These are phyloP conservation scores for Poecile atricapillus DNA, from an alignment of 2,113 vertebrate genomes.

Conservation along the genomic window DNA sequence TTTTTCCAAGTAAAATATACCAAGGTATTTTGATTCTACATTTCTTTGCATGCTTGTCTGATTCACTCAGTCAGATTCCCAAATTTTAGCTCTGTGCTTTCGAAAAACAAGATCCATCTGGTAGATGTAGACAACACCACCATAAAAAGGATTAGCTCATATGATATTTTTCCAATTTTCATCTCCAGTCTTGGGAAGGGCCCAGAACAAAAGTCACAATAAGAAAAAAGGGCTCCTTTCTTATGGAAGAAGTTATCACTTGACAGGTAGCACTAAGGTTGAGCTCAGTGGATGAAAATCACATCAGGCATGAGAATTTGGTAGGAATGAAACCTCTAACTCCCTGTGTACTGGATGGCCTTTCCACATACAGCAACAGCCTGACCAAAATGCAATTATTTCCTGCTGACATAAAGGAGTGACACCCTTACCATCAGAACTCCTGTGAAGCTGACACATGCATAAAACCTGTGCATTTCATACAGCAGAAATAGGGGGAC, in stretches of 20 bases:
- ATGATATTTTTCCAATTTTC: not conserved
- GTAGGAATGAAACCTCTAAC: not conserved
- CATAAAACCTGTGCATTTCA: not conserved
- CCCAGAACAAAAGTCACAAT: not conserved
- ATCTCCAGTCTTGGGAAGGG: not conserved
- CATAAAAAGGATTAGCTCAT: not conserved
- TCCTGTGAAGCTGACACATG: not conserved
- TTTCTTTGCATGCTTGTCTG: not conserved
- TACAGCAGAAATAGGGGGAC: fast-evolving
- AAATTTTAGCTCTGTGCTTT: not conserved
- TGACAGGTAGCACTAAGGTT: not conserved
- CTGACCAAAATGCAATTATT: not conserved
- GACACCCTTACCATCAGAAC: not conserved
- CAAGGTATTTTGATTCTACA: not conserved
- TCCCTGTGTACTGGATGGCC: fast-evolving
- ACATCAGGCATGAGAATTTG: not conserved
- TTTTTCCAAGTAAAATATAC: not conserved
- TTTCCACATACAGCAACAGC: not conserved
- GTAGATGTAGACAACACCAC: not conserved
- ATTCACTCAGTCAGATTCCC: not conserved
- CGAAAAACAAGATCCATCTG: conserved; percentile 25
- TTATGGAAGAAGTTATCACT: not conserved
- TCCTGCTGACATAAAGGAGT: not conserved
- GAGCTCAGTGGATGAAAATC: not conserved
- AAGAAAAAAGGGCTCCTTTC: not conserved